Conservation (phyloP, 2,113 vertebrate species). For the Phodopus roborovskii region DNA sequence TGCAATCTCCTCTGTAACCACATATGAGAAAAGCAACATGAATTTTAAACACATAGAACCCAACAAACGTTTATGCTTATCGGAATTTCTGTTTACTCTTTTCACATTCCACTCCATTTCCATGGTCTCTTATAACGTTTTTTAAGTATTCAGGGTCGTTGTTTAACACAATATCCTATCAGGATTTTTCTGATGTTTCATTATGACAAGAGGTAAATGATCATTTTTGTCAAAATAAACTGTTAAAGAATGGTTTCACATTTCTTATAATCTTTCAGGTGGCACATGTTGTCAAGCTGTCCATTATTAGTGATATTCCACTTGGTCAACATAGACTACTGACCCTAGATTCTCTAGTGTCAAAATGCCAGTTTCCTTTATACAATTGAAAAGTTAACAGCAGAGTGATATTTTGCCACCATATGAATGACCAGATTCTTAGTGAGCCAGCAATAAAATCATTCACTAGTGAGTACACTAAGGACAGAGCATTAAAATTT, state of each 20-base stretch:
- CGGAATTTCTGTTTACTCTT: conserved; percentile 27
- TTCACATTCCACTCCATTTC: neutral
- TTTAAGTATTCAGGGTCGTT: conserved; percentile 29
- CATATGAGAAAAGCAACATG: neutral
- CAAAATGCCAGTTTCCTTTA: neutral
- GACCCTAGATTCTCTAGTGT: neutral
- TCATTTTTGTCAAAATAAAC: neutral
- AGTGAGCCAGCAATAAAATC: neutral
- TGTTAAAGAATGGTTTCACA: neutral
- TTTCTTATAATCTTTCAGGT: conserved; percentile 26
- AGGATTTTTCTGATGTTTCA: conserved; percentile 43
- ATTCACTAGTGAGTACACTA: conserved; percentile 2
- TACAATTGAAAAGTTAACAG: neutral
- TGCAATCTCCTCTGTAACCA: neutral
- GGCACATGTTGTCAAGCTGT: neutral
- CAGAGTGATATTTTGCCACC: neutral
- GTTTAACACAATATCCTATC: neutral
- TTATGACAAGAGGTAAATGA: conserved; percentile 30
- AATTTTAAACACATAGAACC: neutral
- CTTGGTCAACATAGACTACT: neutral
- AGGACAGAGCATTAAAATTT: neutral
- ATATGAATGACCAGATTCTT: neutral
- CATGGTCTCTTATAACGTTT: neutral
- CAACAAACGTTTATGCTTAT: neutral
- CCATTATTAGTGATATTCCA: neutral